Evolutionary conservation across 2,797 vertebrate species (phyloP).

Genomic region (Clarias fuscus): DNA sequence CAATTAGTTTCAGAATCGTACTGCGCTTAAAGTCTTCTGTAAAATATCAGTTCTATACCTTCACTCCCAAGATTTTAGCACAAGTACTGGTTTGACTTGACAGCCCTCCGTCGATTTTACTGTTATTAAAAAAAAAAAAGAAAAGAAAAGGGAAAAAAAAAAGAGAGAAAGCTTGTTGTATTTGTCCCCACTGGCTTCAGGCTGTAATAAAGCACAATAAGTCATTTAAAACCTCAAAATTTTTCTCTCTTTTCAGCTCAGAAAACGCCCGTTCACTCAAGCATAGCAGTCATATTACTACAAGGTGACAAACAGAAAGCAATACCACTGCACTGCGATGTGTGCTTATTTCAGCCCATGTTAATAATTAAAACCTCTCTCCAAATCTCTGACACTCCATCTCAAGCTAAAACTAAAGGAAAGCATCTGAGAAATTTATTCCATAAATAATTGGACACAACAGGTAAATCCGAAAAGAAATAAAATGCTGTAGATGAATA

Average conservation of each 20-base stretch:
- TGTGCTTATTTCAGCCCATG: conserved; percentile 30
- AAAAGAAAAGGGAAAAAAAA: background rate
- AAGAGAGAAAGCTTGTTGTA: background rate
- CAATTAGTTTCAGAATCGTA: too few species aligned
- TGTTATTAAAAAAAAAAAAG: background rate
- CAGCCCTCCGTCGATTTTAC: too few species aligned
- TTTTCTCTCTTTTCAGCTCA: conserved; percentile 21
- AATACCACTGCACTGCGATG: conserved; percentile 17
- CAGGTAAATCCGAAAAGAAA: background rate
- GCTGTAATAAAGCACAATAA: conserved; percentile 10
- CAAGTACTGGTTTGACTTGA: too few species aligned
- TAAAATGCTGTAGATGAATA: background rate
- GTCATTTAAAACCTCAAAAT: conserved; percentile 27
- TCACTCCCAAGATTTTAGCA: too few species aligned
- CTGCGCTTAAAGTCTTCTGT: too few species aligned
- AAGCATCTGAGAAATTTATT: conserved; percentile 21
- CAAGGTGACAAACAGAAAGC: conserved; percentile 30
- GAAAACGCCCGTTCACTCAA: conserved; percentile 17
- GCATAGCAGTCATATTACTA: conserved; percentile 39
- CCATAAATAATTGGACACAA: conserved; percentile 4
- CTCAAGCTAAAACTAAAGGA: background rate
- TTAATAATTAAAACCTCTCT: conserved; percentile 43
- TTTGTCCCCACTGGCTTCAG: background rate
- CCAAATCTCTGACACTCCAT: background rate
- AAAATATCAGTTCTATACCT: too few species aligned